Evolutionary conservation across 2,113 vertebrate genomes (phyloP).

Genomic region (Atherinomorus stipes): DNA sequence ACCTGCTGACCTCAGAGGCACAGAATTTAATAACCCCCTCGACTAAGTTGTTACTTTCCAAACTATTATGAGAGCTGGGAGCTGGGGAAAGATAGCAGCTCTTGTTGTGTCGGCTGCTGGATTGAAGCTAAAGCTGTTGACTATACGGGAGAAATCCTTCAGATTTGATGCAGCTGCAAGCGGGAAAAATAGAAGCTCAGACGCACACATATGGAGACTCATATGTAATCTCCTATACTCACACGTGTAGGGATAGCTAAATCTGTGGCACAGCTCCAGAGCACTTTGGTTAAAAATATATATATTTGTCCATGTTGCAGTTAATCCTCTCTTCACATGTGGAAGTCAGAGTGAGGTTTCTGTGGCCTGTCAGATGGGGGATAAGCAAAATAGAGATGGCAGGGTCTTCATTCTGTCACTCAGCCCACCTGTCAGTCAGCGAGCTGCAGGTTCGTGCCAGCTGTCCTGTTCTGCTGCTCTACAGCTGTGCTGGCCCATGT

Average conservation of each 20-base stretch:
- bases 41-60: slow-evolving; percentile 28
- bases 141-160: slow-evolving; percentile 16
- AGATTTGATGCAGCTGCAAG: slow-evolving; percentile 20
- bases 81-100: slow-evolving; percentile 24
- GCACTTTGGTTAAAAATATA: not conserved
- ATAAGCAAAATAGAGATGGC: slow-evolving; percentile 27
- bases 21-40: slow-evolving; percentile 43
- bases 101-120: slow-evolving; percentile 32
- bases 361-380: slow-evolving; percentile 1
- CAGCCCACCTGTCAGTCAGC: slow-evolving; percentile 17
- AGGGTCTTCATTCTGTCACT: not conserved
- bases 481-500: not conserved
- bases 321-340: slow-evolving; percentile 55
- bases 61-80: slow-evolving; percentile 45
- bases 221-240: slow-evolving; percentile 1
- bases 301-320: slow-evolving; percentile 23
- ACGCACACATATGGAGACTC: not conserved
- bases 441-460: not conserved
- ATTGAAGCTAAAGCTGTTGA: slow-evolving; percentile 11
- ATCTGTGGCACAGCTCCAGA: slow-evolving; percentile 5
- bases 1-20: slow-evolving; percentile 62
- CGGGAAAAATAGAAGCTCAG: not conserved
- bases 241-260: not conserved
- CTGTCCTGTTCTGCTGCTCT: not conserved
- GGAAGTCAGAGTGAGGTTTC: slow-evolving; percentile 1